A percentile compares a stretch with the other conserved stretches of the same genome.
These are phyloP conservation scores for Torymus texanus DNA, from an alignment of 2,888 invertebrate genomes.

Conservation along the genomic window DNA sequence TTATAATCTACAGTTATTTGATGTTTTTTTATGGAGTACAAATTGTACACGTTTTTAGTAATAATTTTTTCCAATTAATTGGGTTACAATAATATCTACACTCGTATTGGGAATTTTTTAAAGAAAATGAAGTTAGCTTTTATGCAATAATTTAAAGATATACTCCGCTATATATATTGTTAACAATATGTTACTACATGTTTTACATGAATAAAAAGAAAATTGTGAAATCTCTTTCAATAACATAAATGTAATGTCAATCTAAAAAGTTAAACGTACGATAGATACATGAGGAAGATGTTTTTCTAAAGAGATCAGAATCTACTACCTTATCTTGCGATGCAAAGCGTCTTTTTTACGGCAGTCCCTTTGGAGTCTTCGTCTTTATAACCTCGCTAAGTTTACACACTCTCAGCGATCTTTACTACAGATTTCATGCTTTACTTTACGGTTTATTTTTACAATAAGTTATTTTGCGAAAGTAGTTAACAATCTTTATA, in stretches of 20 bases:
- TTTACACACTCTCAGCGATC: conserved; percentile 63
- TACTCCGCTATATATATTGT: too few relatives aligned
- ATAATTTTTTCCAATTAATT: too few relatives aligned
- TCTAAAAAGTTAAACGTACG: conserved; percentile 45
- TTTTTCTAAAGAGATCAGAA: conserved; percentile 52
- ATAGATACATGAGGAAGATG: conserved; percentile 40
- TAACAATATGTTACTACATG: too few relatives aligned
- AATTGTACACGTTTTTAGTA: too few relatives aligned
- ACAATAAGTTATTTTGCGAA: conserved; percentile 11
- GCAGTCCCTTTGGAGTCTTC: conserved; percentile 66
- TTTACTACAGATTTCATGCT: conserved; percentile 27
- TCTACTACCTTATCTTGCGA: conserved; percentile 55
- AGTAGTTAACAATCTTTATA: too few relatives aligned
- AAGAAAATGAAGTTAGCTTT: too few relatives aligned
- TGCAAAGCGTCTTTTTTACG: conserved; percentile 66
- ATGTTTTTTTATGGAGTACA: too few relatives aligned
- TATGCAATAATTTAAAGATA: too few relatives aligned
- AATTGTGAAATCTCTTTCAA: conserved; percentile 33
- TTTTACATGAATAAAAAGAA: too few relatives aligned
- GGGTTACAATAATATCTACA: too few relatives aligned
- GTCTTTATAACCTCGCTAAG: conserved; percentile 62
- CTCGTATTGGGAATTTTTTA: too few relatives aligned
- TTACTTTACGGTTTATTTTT: conserved; percentile 31
- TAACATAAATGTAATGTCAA: conserved; percentile 34
- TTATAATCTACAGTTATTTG: too few relatives aligned